These are phyloP conservation scores for Philopedon plagiatum DNA, from an alignment of 2,888 invertebrate species.

Conservation along the genomic window DNA sequence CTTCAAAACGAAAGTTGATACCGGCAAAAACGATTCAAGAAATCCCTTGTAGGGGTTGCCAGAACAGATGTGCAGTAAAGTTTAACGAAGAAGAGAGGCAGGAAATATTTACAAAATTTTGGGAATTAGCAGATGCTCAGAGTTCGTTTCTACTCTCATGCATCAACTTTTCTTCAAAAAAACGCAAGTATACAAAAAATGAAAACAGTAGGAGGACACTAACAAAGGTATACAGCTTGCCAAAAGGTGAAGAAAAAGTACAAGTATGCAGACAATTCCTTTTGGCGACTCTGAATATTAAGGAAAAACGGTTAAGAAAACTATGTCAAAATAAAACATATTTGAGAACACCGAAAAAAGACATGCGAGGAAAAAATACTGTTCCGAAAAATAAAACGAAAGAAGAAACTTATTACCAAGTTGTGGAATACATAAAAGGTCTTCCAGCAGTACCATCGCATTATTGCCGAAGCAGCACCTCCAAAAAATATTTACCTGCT, in stretches of 20 bases:
- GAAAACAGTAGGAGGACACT: not conserved
- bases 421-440: not conserved
- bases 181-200: not conserved
- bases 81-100: not conserved
- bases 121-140: not conserved
- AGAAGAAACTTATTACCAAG: not conserved
- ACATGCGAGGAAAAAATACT: not conserved
- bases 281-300: not conserved
- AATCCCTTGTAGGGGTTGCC: not conserved
- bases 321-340: not conserved
- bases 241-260: not conserved
- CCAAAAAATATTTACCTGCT: constrained; percentile 27
- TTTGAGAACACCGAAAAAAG: not conserved
- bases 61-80: not conserved
- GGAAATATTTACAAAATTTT: not conserved
- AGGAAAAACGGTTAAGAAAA: not conserved
- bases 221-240: not conserved
- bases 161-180: not conserved
- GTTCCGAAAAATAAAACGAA: not conserved
- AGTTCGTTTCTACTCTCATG: not conserved
- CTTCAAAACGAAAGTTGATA: not conserved
- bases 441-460: constrained; percentile 14
- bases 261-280: not conserved
- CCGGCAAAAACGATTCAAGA: not conserved
- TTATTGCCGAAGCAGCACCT: constrained; percentile 24